A percentile compares a stretch with the other conserved stretches of the same genome.
These are phyloP conservation scores for Xestia rhomboidea DNA, from an alignment of 2,888 invertebrate species.

Conservation along the genomic window DNA sequence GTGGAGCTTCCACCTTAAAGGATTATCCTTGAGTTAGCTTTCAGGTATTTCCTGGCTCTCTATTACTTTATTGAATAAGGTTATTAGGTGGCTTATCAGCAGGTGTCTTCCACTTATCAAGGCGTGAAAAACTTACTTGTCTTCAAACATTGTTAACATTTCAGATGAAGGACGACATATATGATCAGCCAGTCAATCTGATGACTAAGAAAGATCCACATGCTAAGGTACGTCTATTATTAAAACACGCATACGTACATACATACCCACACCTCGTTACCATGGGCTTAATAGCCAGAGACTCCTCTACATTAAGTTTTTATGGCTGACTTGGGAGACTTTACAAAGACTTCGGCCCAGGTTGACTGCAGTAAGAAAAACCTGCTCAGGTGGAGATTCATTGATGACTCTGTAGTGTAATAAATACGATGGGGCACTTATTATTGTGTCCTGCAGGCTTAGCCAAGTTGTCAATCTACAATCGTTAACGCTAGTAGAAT, in stretches of 20 bases:
- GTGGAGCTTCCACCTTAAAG: too few species aligned
- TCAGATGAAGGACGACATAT: slow-evolving; percentile 82
- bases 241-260: not conserved
- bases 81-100: too few species aligned
- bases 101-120: too few species aligned
- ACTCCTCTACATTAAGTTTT: not conserved
- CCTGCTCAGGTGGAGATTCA: not conserved
- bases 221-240: slow-evolving; percentile 68
- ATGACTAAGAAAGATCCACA: slow-evolving; percentile 81
- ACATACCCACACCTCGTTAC: not conserved
- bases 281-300: not conserved
- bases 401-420: not conserved
- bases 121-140: too few species aligned
- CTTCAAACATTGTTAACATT: not conserved
- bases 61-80: too few species aligned
- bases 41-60: too few species aligned
- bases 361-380: not conserved
- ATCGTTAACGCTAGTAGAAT: too few species aligned
- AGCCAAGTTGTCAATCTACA: too few species aligned
- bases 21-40: too few species aligned
- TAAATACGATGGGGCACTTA: not conserved
- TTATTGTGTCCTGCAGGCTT: not conserved
- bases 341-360: not conserved
- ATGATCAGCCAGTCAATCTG: slow-evolving; percentile 81
- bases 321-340: too few species aligned